A percentile compares a stretch with the other conserved stretches of the same genome.
Conservation (phyloP, 2,113 vertebrate genomes). For the Tragelaphus strepsiceros region DNA sequence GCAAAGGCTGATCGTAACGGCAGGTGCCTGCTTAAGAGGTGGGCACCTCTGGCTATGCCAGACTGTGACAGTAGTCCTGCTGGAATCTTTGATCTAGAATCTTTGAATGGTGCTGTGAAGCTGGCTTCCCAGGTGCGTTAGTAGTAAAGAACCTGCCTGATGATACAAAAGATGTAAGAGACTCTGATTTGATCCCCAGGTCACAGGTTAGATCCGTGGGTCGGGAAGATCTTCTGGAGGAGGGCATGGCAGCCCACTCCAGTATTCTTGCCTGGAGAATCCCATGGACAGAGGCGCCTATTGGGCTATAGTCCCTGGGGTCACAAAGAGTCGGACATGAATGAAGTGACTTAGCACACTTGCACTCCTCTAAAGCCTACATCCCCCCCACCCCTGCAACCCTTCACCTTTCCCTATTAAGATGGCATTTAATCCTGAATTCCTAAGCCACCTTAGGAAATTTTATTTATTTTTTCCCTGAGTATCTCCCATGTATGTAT, state of each 20-base stretch:
- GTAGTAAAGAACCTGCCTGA: not conserved
- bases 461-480: not conserved
- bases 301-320: not conserved
- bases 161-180: not conserved
- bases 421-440: not conserved
- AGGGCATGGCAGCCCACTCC: not conserved
- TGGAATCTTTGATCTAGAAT: not conserved
- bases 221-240: not conserved
- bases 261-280: not conserved
- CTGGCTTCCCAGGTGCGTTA: not conserved
- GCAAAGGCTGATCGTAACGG: not conserved
- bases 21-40: not conserved
- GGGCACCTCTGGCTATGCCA: not conserved
- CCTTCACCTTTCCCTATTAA: not conserved
- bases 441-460: not conserved
- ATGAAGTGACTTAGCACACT: not conserved
- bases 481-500: not conserved
- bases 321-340: not conserved
- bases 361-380: not conserved
- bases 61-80: not conserved
- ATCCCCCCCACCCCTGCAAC: accelerated
- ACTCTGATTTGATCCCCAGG: not conserved
- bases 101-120: not conserved
- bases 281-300: not conserved
- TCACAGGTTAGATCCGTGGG: not conserved